Evolutionary conservation across 1,140 invertebrate genomes (phyloP).

Genomic region (Bombus vancouverensis): DNA sequence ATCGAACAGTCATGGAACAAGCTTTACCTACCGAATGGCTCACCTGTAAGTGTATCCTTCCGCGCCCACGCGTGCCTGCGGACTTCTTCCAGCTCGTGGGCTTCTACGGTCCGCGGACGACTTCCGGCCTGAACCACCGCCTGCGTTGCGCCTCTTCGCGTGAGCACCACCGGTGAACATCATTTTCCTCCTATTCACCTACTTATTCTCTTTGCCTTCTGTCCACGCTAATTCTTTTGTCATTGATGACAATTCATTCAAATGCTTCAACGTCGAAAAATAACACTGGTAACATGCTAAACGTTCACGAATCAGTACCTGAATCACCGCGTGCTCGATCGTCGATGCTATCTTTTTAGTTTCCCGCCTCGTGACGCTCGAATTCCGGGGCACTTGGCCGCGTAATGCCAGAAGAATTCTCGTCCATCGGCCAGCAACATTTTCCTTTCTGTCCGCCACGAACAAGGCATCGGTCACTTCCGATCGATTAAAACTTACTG

Average conservation of each 20-base stretch:
- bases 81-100: slow-evolving; percentile 69
- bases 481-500: background rate
- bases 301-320: background rate
- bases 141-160: slow-evolving; percentile 79
- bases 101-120: slow-evolving; percentile 72
- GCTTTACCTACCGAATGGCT: slow-evolving; percentile 52
- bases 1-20: too few relatives aligned
- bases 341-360: slow-evolving; percentile 16
- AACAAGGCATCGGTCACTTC: background rate
- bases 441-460: background rate
- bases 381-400: background rate
- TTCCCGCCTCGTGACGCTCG: slow-evolving; percentile 9
- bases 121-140: slow-evolving; percentile 69
- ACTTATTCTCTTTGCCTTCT: slow-evolving; percentile 5
- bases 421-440: slow-evolving; percentile 14
- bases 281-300: background rate
- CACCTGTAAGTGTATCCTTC: slow-evolving; percentile 80
- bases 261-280: too few relatives aligned
- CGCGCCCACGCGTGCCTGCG: slow-evolving; percentile 65
- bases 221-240: background rate
- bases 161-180: slow-evolving; percentile 84
- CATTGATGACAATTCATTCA: background rate
- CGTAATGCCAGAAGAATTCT: slow-evolving; percentile 36
- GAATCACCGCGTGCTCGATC: background rate
- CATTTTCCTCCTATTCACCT: slow-evolving; percentile 71